Percentiles rank a stretch among this genome's conserved stretches.
Evolutionary conservation across 2,797 vertebrate genomes (phyloP).

Genomic region (Ambastaia sidthimunki): DNA sequence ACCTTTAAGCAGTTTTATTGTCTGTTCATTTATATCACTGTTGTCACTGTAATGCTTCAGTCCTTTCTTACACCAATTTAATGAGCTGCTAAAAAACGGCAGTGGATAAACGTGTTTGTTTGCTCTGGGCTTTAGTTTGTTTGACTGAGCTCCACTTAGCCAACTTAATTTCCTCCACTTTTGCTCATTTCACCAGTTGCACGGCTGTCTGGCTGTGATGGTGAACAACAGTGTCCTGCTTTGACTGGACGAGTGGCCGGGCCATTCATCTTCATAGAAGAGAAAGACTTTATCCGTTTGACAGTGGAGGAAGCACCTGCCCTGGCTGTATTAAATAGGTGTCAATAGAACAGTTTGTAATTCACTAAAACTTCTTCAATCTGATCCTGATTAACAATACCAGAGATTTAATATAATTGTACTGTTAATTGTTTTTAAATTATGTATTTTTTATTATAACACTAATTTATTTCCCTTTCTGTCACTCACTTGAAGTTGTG

Average conservation of each 20-base stretch:
- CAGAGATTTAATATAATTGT: too few relatives aligned
- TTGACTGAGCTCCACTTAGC: slow-evolving; percentile 34
- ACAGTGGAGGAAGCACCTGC: slow-evolving; percentile 46
- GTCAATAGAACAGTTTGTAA: slow-evolving; percentile 57
- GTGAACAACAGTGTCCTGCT: slow-evolving; percentile 44
- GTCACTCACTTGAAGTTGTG: too few relatives aligned
- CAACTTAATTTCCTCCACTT: slow-evolving; percentile 23
- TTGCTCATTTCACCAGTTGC: slow-evolving; percentile 7
- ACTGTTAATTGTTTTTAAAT: too few relatives aligned
- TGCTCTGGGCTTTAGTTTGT: slow-evolving; percentile 52
- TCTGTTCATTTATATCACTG: slow-evolving; percentile 47
- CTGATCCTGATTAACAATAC: slow-evolving; percentile 32
- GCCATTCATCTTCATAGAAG: slow-evolving; percentile 46
- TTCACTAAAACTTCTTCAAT: slow-evolving; percentile 55
- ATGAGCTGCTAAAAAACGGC: slow-evolving; percentile 55
- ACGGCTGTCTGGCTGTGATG: slow-evolving; percentile 29
- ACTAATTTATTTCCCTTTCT: too few relatives aligned
- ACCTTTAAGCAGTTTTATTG: slow-evolving; percentile 3
- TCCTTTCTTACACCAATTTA: slow-evolving; percentile 64
- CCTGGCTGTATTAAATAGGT: slow-evolving; percentile 52
- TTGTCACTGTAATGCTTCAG: slow-evolving; percentile 56
- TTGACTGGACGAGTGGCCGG: background rate
- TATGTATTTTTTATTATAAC: too few relatives aligned
- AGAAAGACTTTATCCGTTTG: slow-evolving; percentile 45
- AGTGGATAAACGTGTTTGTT: slow-evolving; percentile 61